These are phyloP conservation scores for Telmatochromis sp. DNA, from an alignment of 2,113 vertebrate genomes.

Conservation along the genomic window DNA sequence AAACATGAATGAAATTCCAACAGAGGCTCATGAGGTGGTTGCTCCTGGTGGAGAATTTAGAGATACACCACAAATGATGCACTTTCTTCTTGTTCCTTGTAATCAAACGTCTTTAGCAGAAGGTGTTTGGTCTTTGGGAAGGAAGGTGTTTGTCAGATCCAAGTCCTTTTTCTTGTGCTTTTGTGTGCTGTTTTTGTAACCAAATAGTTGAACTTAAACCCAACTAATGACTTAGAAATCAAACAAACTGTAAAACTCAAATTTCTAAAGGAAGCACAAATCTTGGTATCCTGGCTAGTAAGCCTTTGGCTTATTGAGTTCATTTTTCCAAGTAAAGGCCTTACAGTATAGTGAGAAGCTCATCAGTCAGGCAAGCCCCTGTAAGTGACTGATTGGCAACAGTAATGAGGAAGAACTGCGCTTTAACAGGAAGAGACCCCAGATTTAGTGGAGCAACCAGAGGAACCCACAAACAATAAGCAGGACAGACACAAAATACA, in stretches of 20 bases:
- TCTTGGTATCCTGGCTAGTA: not conserved
- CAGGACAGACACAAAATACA: not conserved
- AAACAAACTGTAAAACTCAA: not conserved
- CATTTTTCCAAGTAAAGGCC: not conserved
- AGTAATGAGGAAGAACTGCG: not conserved
- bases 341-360: not conserved
- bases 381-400: not conserved
- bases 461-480: not conserved
- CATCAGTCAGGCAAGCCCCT: not conserved
- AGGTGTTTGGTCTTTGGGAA: not conserved
- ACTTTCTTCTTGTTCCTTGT: not conserved
- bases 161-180: not conserved
- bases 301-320: not conserved
- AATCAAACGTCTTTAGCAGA: not conserved
- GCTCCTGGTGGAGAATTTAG: not conserved
- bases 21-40: not conserved
- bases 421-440: not conserved
- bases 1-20: not conserved
- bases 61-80: not conserved
- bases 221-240: not conserved
- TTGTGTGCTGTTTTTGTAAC: not conserved
- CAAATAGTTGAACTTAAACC: not conserved
- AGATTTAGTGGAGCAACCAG: not conserved
- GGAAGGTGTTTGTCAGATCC: not conserved
- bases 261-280: not conserved